Conservation (phyloP, 2,888 invertebrate species). For the Notodonta ziczac region DNA sequence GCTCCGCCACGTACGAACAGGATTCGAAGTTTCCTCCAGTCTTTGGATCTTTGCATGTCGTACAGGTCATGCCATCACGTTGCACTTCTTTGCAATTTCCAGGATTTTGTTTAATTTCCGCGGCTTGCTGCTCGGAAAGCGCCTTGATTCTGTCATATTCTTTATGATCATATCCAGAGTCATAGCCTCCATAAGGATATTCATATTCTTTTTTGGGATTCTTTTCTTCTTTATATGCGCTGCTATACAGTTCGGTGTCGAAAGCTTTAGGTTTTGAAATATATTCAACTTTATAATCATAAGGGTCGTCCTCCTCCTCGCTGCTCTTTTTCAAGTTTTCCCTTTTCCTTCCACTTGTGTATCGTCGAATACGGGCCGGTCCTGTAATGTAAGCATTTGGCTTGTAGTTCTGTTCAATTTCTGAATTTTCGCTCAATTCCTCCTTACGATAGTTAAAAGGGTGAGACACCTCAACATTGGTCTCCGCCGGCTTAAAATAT, state of each 20-base stretch:
- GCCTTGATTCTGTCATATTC: conserved; percentile 85
- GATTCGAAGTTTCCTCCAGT: conserved; percentile 91
- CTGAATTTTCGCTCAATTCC: conserved; percentile 63
- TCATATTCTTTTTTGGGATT: conserved; percentile 73
- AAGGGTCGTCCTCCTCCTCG: conserved; percentile 77
- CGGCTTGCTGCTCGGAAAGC: conserved; percentile 86
- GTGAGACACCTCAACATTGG: conserved; percentile 74
- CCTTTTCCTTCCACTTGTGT: conserved; percentile 73
- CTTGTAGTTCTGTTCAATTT: conserved; percentile 75
- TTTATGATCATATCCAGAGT: conserved; percentile 80
- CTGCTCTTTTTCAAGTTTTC: conserved; percentile 65
- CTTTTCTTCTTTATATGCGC: conserved; percentile 74
- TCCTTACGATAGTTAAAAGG: conserved; percentile 74
- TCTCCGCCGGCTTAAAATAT: conserved; percentile 74
- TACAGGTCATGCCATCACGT: conserved; percentile 88
- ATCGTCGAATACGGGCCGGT: conserved; percentile 77
- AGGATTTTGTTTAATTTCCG: conserved; percentile 85
- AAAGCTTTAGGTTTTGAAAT: conserved; percentile 81
- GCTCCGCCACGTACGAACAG: conserved; percentile 91
- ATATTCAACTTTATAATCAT: conserved; percentile 79
- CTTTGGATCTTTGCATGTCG: conserved; percentile 89
- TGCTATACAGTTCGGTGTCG: conserved; percentile 72
- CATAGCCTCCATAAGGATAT: conserved; percentile 74
- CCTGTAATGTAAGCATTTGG: conserved; percentile 80
- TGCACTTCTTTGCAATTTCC: conserved; percentile 87